Percentiles rank a stretch among this genome's conserved stretches.
Evolutionary conservation across 1,140 invertebrate genomes (phyloP).

Genomic region (Euura saliciscinereae): DNA sequence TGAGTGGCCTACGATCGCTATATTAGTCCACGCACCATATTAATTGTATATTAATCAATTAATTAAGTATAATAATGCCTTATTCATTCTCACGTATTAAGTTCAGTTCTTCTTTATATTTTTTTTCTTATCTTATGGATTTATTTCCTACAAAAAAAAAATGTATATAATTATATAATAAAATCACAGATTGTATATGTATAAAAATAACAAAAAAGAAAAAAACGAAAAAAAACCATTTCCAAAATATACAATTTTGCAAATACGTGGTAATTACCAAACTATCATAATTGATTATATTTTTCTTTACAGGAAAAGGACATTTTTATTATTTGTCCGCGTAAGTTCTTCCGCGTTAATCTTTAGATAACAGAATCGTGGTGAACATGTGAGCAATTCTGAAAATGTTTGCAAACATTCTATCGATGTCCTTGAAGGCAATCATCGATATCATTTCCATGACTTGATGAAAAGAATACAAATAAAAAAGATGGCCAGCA

Average conservation of each 20-base stretch:
- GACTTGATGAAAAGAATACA: no score
- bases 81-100: slow-evolving; percentile 11
- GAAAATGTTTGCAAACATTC: no score
- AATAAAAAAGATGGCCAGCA: no score
- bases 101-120: slow-evolving; percentile 2
- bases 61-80: slow-evolving; percentile 10
- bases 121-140: slow-evolving; percentile 4
- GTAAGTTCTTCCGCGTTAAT: no score
- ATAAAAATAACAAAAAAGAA: slow-evolving; percentile 42
- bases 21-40: neutral
- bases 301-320: no score
- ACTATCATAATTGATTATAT: no score
- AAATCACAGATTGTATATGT: slow-evolving; percentile 39
- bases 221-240: neutral
- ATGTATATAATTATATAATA: slow-evolving; percentile 24
- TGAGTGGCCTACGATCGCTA: slow-evolving; percentile 24
- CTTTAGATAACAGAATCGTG: no score
- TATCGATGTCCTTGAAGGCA: no score
- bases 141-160: slow-evolving; percentile 6
- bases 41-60: slow-evolving; percentile 21
- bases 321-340: no score
- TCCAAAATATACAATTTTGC: slow-evolving; percentile 36
- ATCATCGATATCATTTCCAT: no score
- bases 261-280: slow-evolving; percentile 23
- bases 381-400: no score